These are phyloP conservation scores for Nymphalis urticae DNA, from an alignment of 2,888 invertebrate genomes.

Conservation along the genomic window DNA sequence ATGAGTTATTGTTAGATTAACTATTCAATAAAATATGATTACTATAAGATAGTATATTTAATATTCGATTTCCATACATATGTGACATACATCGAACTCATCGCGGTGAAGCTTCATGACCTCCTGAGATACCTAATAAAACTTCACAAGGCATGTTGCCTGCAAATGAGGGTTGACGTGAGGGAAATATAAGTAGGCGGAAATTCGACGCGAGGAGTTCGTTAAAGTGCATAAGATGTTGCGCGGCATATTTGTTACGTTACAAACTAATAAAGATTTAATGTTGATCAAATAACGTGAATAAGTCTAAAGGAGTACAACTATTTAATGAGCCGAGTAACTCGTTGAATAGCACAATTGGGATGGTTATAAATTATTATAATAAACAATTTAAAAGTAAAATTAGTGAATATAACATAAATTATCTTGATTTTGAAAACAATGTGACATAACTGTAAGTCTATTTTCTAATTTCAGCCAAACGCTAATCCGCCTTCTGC, in stretches of 20 bases:
- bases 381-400: too few relatives aligned
- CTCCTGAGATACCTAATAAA: constrained; percentile 16
- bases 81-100: constrained; percentile 7
- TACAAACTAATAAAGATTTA: neutral
- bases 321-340: neutral
- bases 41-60: neutral
- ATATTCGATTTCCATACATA: constrained; percentile 5
- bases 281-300: neutral
- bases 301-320: neutral
- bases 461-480: too few relatives aligned
- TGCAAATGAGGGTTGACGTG: constrained; percentile 19
- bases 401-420: too few relatives aligned
- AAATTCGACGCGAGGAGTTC: constrained; percentile 6
- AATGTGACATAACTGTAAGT: too few relatives aligned
- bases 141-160: constrained; percentile 17
- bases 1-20: too few relatives aligned
- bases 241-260: neutral
- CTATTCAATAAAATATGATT: neutral
- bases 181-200: constrained; percentile 8
- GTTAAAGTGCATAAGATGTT: neutral
- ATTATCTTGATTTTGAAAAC: too few relatives aligned
- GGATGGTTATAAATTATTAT: too few relatives aligned
- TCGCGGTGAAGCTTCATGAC: constrained; percentile 13
- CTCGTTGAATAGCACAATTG: too few relatives aligned
- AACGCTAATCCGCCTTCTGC: too few relatives aligned